Evolutionary conservation across 2,888 invertebrate species (phyloP).

Genomic region (Cheilosia scutellata): DNA sequence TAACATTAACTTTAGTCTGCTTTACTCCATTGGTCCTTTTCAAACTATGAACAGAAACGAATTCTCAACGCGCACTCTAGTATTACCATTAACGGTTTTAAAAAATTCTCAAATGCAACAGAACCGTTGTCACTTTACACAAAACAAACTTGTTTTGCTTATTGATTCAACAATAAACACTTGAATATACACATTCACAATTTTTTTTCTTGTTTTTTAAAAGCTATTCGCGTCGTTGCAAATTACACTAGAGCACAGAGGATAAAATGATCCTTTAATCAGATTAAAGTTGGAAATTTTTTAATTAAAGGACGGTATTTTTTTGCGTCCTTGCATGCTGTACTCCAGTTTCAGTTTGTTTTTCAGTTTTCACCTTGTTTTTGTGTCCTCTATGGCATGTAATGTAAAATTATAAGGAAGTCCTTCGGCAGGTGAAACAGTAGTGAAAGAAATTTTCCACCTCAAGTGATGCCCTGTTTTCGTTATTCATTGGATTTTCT

Average conservation of each 20-base stretch:
- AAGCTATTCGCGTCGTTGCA: background rate
- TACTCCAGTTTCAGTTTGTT: constrained; percentile 29
- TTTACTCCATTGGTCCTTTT: constrained; percentile 4
- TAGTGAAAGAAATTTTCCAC: constrained; percentile 35
- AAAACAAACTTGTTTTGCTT: background rate
- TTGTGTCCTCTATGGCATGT: constrained; percentile 25
- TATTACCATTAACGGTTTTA: constrained; percentile 31
- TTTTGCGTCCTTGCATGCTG: constrained; percentile 28
- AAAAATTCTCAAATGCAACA: constrained; percentile 22
- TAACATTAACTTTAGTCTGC: constrained; percentile 13
- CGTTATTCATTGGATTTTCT: constrained; percentile 13
- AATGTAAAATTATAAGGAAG: constrained; percentile 38
- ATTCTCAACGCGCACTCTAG: constrained; percentile 1
- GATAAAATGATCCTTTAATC: constrained; percentile 5
- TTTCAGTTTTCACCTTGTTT: constrained; percentile 3
- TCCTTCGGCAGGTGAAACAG: constrained; percentile 34
- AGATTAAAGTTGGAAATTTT: constrained; percentile 2
- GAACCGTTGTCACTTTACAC: background rate
- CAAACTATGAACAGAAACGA: background rate
- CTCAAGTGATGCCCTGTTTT: constrained; percentile 5
- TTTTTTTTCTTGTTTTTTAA: background rate
- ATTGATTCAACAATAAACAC: background rate
- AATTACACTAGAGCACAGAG: background rate
- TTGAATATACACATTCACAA: background rate
- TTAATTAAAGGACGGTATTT: constrained; percentile 32